These are phyloP conservation scores for Mantis religiosa DNA, from an alignment of 2,888 invertebrate genomes.

Conservation along the genomic window DNA sequence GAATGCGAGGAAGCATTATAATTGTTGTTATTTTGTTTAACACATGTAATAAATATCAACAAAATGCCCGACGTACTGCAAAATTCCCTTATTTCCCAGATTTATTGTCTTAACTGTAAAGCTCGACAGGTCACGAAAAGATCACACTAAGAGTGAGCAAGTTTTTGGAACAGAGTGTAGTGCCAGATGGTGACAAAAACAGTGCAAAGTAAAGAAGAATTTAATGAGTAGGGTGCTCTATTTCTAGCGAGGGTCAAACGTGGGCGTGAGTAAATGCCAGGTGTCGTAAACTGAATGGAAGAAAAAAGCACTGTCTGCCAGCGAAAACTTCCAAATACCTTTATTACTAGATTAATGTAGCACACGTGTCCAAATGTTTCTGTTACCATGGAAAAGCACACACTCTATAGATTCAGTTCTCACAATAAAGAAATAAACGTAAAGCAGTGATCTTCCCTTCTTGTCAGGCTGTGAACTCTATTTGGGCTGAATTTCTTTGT, in stretches of 20 bases:
- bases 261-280: neutral
- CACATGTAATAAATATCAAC: too few relatives aligned
- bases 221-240: neutral
- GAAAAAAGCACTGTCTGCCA: neutral
- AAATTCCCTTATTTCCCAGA: too few relatives aligned
- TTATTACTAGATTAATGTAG: too few relatives aligned
- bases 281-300: neutral
- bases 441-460: too few relatives aligned
- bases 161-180: neutral
- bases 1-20: too few relatives aligned
- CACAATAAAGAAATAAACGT: too few relatives aligned
- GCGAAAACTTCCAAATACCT: neutral
- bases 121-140: too few relatives aligned
- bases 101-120: too few relatives aligned
- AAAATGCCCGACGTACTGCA: too few relatives aligned
- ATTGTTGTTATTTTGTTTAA: too few relatives aligned
- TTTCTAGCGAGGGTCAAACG: neutral
- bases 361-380: neutral
- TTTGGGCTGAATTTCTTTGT: too few relatives aligned
- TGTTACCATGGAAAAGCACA: neutral
- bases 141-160: neutral
- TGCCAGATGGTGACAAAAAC: neutral
- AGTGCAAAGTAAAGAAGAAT: neutral
- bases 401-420: neutral
- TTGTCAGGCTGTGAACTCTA: too few relatives aligned